Evolutionary conservation across 2,113 vertebrate species (phyloP), one percentile per base, ranked within the genome.

Genomic region (Sterrhoptilus dennistouni): DNA sequence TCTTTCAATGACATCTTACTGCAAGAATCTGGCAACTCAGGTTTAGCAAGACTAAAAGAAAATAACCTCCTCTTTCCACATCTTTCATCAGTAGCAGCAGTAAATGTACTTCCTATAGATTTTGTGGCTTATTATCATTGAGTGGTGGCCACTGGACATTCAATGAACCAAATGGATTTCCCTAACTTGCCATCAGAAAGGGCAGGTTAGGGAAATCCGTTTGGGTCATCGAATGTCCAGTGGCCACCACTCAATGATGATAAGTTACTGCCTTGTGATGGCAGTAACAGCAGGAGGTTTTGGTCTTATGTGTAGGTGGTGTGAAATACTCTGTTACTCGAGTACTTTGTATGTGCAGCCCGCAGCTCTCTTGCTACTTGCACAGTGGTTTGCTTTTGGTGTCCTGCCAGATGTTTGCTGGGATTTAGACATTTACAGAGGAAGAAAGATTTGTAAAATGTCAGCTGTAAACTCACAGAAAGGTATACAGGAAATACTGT

Each of bases 351-450:
- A 21, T 20, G 2, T 70, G 29, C 10, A 80, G 77, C 54, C 64
- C 8, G 11, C 68, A 38, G 54, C 40, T 87, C 11, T 64, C 50
- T 54, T 59, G 54, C 59, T 89, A 0, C 82, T 94, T 89, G 72
- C 21, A 17, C 11, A 12, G 38, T 44, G 59, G 19, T 87, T 93
- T 82, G 19, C 60, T 78, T 89, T 14, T 89, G 72, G 44, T 95
- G 63, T 56, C 47, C 81, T 93, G 56, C 56, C 92, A 93, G 77
- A 82, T 75, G 27, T 68, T 66, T 91, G 16, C 38, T 84, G 81
- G 29, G 69, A 54, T 81, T 83, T 70, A 86, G 64, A 33, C 35
- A 33, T 80, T 31, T 72, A 60, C 8, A 71, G 87, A 54, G 36
- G 63, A 89, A 71, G 47, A 78, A 63, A 6, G 45, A 31, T 89